phyloP scores from a whole-genome alignment of 2,797 vertebrate species.

The Eurystomus glaucurus region DNA sequence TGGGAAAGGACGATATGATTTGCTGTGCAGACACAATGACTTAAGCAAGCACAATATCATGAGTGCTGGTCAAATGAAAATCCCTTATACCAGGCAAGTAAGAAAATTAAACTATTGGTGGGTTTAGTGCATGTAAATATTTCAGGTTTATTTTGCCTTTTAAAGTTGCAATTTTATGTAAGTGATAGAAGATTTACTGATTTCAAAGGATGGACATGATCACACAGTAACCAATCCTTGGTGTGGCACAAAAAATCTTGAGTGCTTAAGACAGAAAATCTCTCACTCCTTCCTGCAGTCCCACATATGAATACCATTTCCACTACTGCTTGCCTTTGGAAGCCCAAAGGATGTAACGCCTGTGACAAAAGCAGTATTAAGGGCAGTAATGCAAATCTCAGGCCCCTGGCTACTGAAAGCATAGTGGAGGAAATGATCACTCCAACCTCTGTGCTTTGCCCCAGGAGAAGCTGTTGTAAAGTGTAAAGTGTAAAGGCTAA shows the following conservation, averaged over 20 bases:
- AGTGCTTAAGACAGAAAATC: background rate
- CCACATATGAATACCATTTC: background rate
- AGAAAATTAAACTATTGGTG: background rate
- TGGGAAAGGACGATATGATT: background rate
- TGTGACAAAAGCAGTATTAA: background rate
- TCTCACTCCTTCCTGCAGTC: background rate
- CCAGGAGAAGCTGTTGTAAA: background rate
- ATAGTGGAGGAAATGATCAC: fast-evolving
- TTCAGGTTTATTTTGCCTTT: conserved; percentile 21
- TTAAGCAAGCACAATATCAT: background rate
- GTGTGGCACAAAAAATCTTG: background rate
- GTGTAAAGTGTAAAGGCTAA: background rate
- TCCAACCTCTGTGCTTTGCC: background rate
- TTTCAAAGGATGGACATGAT: background rate
- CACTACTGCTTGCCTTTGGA: background rate
- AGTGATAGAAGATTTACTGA: background rate
- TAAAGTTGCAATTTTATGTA: background rate
- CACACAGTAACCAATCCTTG: background rate
- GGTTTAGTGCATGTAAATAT: background rate
- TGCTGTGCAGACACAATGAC: background rate
- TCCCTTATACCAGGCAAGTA: background rate
- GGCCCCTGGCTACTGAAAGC: background rate
- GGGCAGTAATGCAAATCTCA: background rate
- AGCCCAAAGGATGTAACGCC: background rate
- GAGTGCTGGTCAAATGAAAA: background rate